Percentiles rank a stretch among this genome's conserved stretches.
phyloP scores from a whole-genome alignment of 2,113 vertebrate species.

The Ursus arctos region DNA sequence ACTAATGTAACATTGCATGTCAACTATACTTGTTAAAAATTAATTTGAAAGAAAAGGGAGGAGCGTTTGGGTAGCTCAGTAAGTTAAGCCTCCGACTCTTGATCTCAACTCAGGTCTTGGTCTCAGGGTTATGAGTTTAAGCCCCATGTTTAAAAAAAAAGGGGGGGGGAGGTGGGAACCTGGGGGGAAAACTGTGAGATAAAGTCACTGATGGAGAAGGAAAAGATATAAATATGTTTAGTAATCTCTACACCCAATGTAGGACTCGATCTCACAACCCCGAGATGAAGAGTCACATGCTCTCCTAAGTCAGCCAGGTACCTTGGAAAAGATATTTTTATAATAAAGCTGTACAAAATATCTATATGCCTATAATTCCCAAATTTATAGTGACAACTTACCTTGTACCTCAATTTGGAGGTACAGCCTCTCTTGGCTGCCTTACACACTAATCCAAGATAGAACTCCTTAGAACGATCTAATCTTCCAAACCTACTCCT shows the following conservation, averaged over 20 bases:
- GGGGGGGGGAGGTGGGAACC: not conserved
- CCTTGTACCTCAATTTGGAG: not conserved
- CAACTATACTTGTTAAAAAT: not conserved
- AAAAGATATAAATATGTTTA: not conserved
- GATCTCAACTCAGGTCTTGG: not conserved
- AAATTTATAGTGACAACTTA: not conserved
- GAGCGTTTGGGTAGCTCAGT: not conserved
- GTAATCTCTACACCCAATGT: not conserved
- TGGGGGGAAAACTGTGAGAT: not conserved
- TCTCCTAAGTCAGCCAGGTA: not conserved
- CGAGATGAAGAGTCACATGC: not conserved
- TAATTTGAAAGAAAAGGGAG: not conserved
- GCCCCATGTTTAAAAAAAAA: not conserved
- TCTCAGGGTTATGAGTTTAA: not conserved
- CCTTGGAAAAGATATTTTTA: not conserved
- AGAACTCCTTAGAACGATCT: not conserved
- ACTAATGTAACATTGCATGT: not conserved
- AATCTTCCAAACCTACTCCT: not conserved
- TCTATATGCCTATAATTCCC: not conserved
- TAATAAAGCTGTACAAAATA: not conserved
- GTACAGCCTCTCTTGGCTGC: not conserved
- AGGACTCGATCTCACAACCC: not conserved
- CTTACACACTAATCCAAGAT: not conserved
- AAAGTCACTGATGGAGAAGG: not conserved
- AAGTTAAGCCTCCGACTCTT: not conserved